Evolutionary conservation across 2,888 invertebrate species (phyloP).

Genomic region (Allolobophora icterica): DNA sequence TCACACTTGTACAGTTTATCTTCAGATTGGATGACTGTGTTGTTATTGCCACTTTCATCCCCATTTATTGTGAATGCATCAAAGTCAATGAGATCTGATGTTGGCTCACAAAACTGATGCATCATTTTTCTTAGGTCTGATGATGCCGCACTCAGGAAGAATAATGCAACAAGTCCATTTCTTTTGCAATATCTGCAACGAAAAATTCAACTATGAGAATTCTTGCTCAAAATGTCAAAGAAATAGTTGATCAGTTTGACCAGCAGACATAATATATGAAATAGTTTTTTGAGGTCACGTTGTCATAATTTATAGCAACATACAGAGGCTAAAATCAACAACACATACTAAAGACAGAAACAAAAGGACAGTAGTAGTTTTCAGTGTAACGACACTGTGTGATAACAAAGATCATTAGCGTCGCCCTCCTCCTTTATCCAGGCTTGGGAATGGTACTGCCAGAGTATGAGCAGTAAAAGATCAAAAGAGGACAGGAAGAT

Average conservation of each 20-base stretch:
- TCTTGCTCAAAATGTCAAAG: neutral
- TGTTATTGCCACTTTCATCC: neutral
- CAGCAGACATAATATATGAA: neutral
- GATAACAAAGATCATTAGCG: no score
- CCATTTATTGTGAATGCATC: neutral
- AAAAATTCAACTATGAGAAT: neutral
- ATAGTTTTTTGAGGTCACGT: no score
- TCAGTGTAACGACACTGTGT: no score
- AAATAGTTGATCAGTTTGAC: neutral
- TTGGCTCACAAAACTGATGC: neutral
- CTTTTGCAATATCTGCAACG: neutral
- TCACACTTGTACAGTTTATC: neutral
- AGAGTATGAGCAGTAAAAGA: no score
- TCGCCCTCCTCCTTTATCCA: no score
- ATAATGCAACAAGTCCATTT: neutral
- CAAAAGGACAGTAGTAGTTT: no score
- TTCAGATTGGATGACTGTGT: neutral
- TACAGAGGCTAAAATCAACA: no score
- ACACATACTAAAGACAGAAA: no score
- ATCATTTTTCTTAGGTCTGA: neutral
- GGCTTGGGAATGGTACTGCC: no score
- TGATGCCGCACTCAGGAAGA: no score
- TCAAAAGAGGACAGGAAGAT: no score
- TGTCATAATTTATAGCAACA: no score
- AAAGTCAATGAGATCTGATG: constrained; percentile 11